phyloP scores from a whole-genome alignment of 2,888 invertebrate genomes.

The Philhelius pedissequus region DNA sequence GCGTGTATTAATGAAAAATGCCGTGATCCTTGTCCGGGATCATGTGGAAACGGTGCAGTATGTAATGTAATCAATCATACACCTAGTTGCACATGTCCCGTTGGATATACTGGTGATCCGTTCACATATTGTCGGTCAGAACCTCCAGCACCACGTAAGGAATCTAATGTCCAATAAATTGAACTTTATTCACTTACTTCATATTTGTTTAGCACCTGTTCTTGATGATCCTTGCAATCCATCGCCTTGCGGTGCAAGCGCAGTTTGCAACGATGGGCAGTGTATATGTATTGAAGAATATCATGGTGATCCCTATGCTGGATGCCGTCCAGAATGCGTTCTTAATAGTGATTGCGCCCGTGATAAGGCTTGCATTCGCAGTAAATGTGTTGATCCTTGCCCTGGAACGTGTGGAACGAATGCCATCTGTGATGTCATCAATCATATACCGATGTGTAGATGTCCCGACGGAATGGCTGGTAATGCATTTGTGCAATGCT shows the following conservation, averaged over 20 bases:
- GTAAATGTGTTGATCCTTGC: constrained; percentile 89
- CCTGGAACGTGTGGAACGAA: constrained; percentile 88
- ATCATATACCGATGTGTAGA: constrained; percentile 88
- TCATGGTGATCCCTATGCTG: constrained; percentile 87
- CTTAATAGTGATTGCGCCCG: constrained; percentile 86
- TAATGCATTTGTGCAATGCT: constrained; percentile 84
- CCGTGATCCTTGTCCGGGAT: constrained; percentile 86
- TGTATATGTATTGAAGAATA: constrained; percentile 81
- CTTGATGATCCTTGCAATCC: constrained; percentile 85
- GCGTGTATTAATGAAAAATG: constrained; percentile 87
- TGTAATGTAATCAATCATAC: constrained; percentile 86
- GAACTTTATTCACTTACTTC: not conserved
- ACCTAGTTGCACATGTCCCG: constrained; percentile 85
- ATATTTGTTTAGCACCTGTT: constrained; percentile 69
- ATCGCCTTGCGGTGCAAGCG: constrained; percentile 88
- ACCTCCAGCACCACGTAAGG: constrained; percentile 77
- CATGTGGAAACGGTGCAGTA: constrained; percentile 84
- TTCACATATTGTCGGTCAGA: constrained; percentile 85
- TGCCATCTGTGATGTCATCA: constrained; percentile 87
- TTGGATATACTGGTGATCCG: constrained; percentile 85
- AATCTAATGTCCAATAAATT: not conserved
- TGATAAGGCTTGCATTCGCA: constrained; percentile 84
- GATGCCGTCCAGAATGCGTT: constrained; percentile 90
- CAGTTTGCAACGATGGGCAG: constrained; percentile 80
- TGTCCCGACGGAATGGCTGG: constrained; percentile 86